Conservation (phyloP, 2,113 vertebrate species). For the Anolis carolinensis region DNA sequence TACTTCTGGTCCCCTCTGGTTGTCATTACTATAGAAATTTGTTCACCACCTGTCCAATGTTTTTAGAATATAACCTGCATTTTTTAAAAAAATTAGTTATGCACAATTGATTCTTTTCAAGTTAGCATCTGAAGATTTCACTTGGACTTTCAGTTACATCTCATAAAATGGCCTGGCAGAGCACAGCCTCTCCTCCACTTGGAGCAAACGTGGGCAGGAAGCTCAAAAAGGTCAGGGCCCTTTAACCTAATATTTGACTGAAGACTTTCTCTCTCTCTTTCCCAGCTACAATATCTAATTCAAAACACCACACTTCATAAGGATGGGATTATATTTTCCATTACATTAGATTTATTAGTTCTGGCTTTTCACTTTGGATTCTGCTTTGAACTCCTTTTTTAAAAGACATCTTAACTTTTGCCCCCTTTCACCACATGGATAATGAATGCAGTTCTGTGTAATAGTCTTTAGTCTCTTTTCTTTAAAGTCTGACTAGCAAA, state of each 20-base stretch:
- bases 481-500: not conserved
- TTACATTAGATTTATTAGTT: constrained; percentile 15
- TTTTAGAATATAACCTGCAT: not conserved
- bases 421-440: not conserved
- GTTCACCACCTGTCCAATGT: not conserved
- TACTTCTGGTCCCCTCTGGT: not conserved
- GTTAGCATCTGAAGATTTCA: too few species aligned
- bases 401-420: not conserved
- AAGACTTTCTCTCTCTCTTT: not conserved
- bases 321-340: constrained; percentile 18
- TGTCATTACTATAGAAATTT: not conserved
- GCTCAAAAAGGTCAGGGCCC: not conserved
- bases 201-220: not conserved
- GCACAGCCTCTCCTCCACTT: not conserved
- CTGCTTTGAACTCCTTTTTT: not conserved
- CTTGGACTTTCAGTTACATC: not conserved
- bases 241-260: constrained; percentile 3
- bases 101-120: not conserved
- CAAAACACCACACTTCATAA: not conserved
- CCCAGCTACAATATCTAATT: constrained; percentile 11
- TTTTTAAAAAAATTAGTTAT: too few species aligned
- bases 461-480: not conserved
- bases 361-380: not conserved
- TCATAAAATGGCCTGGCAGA: not conserved
- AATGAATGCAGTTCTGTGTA: not conserved